Base-by-base conservation (phyloP, 1,140 invertebrate genomes). In the Ooceraea biroi region DNA sequence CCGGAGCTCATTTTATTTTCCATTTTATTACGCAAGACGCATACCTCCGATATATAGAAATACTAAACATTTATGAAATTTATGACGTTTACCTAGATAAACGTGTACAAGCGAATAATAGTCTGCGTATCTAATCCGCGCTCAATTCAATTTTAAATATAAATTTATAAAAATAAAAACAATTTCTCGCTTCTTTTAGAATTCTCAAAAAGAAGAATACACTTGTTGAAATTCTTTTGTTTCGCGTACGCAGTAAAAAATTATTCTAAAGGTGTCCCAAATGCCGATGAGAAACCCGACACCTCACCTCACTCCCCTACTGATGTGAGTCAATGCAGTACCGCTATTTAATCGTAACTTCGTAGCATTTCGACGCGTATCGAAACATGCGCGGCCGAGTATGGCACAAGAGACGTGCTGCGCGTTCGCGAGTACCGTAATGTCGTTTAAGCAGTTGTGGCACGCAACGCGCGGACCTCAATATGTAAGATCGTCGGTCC, bases 301-400 rank as follows among this genome's bases (percentile, higher is more conserved):
- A 25, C 44, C 36, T 30, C 30, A 19, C 27, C 25, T 41, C 22
- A 22, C 36, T 46, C 25, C 36, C n/a, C 65, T 36, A 36, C 36
- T 36, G 36, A 57, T 46, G 25, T 52, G 57, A 80, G 41, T 80
- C 76, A 44, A 80, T 57, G 69, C n/a, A 46, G 63, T 78, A 80
- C 76, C 50, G 63, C 65, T 71, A 80, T 27, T 80, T 80, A 80
- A 66, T 80, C 41, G 65, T 44, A n/a, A 69, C 44, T 50, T 69
- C 25, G 46, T 48, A 44, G 50, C 25, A 55, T 10, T 55, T 71
- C 50, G 14, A 46, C 44, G 36, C 76, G 30, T 25, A 25, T 14
- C 17, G 63, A 69, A 55, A 78, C 19, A 36, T n/a, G 36, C 36
- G 7, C 2, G 7, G 36, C 36, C 36, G 36, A 7, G 36, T 36